Conservation (phyloP, 2,797 vertebrate genomes). For the Rhynchotus rufescens region DNA sequence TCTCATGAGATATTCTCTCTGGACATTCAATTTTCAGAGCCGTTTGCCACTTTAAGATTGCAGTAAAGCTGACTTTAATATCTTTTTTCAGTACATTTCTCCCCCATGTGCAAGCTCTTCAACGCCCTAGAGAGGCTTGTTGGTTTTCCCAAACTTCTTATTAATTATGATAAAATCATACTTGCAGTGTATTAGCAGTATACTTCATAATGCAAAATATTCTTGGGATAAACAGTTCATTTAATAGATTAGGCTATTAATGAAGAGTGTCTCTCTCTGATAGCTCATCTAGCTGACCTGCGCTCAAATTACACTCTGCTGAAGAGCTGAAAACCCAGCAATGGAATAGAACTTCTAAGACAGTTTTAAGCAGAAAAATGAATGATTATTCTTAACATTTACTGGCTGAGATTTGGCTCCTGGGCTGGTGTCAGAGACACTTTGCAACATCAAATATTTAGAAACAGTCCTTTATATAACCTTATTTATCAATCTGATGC, state of each 20-base stretch:
- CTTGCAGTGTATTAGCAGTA: background rate
- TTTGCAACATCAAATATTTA: background rate
- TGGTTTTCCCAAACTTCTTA: background rate
- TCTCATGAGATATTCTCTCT: background rate
- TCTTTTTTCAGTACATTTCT: background rate
- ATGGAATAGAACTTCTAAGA: background rate
- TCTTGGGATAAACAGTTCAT: background rate
- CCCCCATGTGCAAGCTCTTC: background rate
- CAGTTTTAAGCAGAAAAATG: background rate
- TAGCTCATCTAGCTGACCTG: background rate
- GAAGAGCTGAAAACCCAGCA: background rate
- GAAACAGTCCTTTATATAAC: background rate
- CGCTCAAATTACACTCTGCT: background rate
- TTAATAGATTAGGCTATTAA: background rate
- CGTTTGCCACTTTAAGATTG: background rate
- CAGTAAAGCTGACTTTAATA: slow-evolving; percentile 6
- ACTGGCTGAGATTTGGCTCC: background rate
- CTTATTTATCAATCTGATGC: background rate
- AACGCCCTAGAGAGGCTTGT: background rate
- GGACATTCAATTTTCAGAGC: slow-evolving; percentile 21
- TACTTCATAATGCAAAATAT: background rate
- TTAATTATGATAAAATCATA: background rate
- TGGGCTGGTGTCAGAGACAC: background rate
- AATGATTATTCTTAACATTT: background rate
- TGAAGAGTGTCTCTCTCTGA: background rate